A percentile compares a stretch with the other conserved stretches of the same genome.
phyloP scores from a whole-genome alignment of 92 coral and sea anemone species.

The Umimayanthus kanabou region DNA sequence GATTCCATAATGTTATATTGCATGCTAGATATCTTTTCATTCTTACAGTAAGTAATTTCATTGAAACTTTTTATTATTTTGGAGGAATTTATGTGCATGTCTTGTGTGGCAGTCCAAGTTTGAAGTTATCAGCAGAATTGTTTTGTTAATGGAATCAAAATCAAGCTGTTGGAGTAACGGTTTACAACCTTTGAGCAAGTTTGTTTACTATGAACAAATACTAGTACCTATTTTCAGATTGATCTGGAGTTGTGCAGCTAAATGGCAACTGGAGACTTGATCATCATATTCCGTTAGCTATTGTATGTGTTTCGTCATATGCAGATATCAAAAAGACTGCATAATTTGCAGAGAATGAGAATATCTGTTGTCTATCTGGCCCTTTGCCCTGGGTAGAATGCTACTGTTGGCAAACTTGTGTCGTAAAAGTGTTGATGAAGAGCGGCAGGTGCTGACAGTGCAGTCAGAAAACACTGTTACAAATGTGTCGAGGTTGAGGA shows the following conservation, averaged over 20 bases:
- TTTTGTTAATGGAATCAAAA: background rate
- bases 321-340: background rate
- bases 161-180: background rate
- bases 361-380: background rate
- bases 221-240: background rate
- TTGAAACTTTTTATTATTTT: background rate
- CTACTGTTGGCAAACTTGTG: slow-evolving; percentile 11
- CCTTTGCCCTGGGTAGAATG: slow-evolving; percentile 20
- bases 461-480: slow-evolving; percentile 33
- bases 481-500: slow-evolving; percentile 18
- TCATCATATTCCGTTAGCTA: background rate
- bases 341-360: background rate
- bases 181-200: background rate
- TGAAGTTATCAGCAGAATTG: background rate
- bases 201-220: slow-evolving; percentile 6
- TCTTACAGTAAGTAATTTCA: background rate
- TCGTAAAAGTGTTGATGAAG: slow-evolving; percentile 32
- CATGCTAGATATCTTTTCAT: background rate
- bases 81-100: background rate
- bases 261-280: background rate
- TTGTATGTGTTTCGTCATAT: background rate
- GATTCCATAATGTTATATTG: background rate
- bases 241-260: background rate
- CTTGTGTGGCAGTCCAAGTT: background rate
- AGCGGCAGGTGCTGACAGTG: slow-evolving; percentile 12